Conservation (phyloP, 30 jellyfish, hydroid and myxozoan genomes). For the Chrysaora quinquecirrha region DNA sequence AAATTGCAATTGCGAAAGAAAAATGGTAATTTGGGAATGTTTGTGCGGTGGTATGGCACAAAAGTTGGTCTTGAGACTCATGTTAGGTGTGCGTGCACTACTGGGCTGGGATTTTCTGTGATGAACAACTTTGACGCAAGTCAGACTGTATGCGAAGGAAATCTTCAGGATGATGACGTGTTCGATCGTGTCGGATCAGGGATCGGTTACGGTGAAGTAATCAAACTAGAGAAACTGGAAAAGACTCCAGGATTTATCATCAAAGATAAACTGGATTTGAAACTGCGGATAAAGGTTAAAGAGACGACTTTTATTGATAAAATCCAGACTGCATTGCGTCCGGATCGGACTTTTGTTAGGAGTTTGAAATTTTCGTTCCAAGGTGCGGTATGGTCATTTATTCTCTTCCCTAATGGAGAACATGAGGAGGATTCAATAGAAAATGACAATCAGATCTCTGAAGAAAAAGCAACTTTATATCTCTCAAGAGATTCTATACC, state of each 20-base stretch:
- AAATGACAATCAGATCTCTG: neutral
- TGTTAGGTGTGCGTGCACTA: slow-evolving; percentile 65
- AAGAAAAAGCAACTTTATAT: slow-evolving; percentile 50
- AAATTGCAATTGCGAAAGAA: slow-evolving; percentile 79
- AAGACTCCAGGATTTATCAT: slow-evolving; percentile 77
- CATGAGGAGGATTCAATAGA: slow-evolving; percentile 30
- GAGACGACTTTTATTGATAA: slow-evolving; percentile 70
- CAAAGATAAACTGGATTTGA: slow-evolving; percentile 63
- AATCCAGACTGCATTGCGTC: slow-evolving; percentile 26
- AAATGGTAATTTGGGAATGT: slow-evolving; percentile 82
- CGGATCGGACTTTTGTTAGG: slow-evolving; percentile 48
- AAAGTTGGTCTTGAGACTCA: slow-evolving; percentile 26
- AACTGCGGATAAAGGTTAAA: slow-evolving; percentile 51
- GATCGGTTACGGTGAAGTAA: slow-evolving; percentile 87
- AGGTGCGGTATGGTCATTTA: slow-evolving; percentile 76
- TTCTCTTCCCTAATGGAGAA: slow-evolving; percentile 62
- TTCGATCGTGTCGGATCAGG: slow-evolving; percentile 85
- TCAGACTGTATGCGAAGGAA: slow-evolving; percentile 70
- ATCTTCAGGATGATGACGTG: slow-evolving; percentile 67
- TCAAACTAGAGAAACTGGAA: slow-evolving; percentile 36
- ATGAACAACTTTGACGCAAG: slow-evolving; percentile 63
- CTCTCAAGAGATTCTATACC: slow-evolving; percentile 58
- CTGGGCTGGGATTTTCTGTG: slow-evolving; percentile 60
- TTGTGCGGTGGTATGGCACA: slow-evolving; percentile 90
- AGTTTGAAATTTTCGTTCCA: slow-evolving; percentile 44